Conservation (phyloP, 2,888 invertebrate species). For the Ceramica pisi region DNA sequence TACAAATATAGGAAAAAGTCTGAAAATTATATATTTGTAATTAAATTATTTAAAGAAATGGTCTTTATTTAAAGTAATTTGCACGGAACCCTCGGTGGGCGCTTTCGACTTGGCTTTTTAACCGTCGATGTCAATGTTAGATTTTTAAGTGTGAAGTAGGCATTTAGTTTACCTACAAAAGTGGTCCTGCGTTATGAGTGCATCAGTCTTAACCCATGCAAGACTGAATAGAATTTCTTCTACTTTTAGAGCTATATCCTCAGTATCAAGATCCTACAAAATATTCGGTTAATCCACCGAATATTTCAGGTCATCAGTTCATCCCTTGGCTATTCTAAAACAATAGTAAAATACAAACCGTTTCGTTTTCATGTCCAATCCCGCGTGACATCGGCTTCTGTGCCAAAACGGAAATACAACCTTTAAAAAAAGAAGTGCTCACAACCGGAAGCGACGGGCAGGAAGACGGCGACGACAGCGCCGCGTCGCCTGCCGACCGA, state of each 20-base stretch:
- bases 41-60: too few relatives aligned
- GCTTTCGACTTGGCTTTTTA: too few relatives aligned
- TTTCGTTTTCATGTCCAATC: conserved; percentile 72
- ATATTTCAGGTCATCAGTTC: too few relatives aligned
- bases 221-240: not conserved
- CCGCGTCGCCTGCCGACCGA: conserved; percentile 83
- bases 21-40: too few relatives aligned
- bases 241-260: not conserved
- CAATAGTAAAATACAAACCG: conserved; percentile 27
- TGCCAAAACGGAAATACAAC: conserved; percentile 87
- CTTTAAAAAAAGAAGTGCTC: conserved; percentile 85
- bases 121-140: too few relatives aligned
- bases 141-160: not conserved
- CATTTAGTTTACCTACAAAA: not conserved
- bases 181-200: not conserved
- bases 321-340: not conserved
- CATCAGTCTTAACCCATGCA: not conserved
- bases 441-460: conserved; percentile 87
- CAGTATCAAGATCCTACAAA: not conserved
- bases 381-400: conserved; percentile 78
- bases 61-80: too few relatives aligned
- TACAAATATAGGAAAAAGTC: too few relatives aligned
- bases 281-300: too few relatives aligned
- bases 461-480: conserved; percentile 89
- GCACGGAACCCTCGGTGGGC: too few relatives aligned